A percentile compares a stretch with the other conserved stretches of the same genome.
Conservation (phyloP, 2,797 vertebrate species). For the Phataginus tricuspis region DNA sequence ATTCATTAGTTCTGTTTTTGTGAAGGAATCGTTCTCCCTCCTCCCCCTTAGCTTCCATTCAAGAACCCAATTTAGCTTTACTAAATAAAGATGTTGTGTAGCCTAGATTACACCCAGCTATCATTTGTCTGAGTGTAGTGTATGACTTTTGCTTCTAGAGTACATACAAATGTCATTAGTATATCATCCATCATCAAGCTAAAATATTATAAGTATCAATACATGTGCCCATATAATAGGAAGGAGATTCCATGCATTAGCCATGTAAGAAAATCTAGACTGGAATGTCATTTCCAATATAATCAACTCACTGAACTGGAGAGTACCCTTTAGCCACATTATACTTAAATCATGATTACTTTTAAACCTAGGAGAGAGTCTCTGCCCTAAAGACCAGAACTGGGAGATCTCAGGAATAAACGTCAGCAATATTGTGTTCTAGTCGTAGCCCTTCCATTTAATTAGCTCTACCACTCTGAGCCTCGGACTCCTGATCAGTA, state of each 20-base stretch:
- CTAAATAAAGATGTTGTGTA: neutral
- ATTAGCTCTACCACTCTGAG: neutral
- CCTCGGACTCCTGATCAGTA: neutral
- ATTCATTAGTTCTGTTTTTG: neutral
- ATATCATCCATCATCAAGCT: neutral
- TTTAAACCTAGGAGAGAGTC: neutral
- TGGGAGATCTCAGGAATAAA: slow-evolving; percentile 10
- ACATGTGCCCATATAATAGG: neutral
- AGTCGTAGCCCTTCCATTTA: neutral
- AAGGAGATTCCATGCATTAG: neutral
- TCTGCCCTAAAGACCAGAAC: neutral
- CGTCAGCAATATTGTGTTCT: neutral
- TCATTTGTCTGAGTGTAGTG: neutral
- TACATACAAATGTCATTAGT: neutral
- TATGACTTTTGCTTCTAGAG: neutral
- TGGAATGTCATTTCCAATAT: neutral
- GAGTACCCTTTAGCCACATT: neutral
- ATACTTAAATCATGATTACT: neutral
- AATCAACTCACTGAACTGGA: neutral
- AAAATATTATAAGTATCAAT: neutral
- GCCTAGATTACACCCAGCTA: neutral
- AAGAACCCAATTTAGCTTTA: neutral
- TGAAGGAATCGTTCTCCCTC: neutral
- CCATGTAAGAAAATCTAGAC: neutral
- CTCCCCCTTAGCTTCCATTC: neutral